Percentiles rank a stretch among this genome's conserved stretches.
Evolutionary conservation across 2,113 vertebrate species (phyloP).

Genomic region (Cyprinodon brontotheroides): DNA sequence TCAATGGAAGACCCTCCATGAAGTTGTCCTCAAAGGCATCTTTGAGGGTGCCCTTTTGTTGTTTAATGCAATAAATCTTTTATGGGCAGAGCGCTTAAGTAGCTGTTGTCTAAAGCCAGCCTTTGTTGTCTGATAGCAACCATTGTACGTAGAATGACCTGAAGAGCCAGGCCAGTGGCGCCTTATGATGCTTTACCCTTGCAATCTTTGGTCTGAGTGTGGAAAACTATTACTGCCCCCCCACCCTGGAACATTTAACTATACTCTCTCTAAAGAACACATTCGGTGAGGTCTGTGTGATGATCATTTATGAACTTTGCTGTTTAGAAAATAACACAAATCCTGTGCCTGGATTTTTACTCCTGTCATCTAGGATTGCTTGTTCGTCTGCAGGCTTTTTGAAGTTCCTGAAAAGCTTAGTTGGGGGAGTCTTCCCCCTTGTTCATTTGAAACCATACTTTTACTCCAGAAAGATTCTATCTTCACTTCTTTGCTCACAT

Average conservation of each 20-base stretch:
- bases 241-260: slow-evolving; percentile 44
- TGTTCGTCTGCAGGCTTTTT: no score
- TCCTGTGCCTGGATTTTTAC: background rate
- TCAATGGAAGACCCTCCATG: slow-evolving; percentile 41
- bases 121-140: slow-evolving; percentile 64
- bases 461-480: background rate
- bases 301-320: background rate
- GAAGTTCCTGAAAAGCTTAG: no score
- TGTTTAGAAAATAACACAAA: background rate
- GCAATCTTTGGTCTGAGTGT: slow-evolving; percentile 68
- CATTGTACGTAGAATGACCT: slow-evolving; percentile 71
- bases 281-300: slow-evolving; percentile 18
- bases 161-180: slow-evolving; percentile 56
- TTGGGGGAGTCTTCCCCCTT: no score
- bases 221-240: slow-evolving; percentile 60
- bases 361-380: background rate
- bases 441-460: background rate
- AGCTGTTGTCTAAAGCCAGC: slow-evolving; percentile 71
- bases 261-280: slow-evolving; percentile 26
- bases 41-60: slow-evolving; percentile 73
- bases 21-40: slow-evolving; percentile 52
- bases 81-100: slow-evolving; percentile 68
- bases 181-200: slow-evolving; percentile 69
- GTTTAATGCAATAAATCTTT: slow-evolving; percentile 73
- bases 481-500: background rate